Evolutionary conservation across 2,113 vertebrate genomes (phyloP), one percentile per base, ranked within the genome.

Genomic region (Sander lucioperca): DNA sequence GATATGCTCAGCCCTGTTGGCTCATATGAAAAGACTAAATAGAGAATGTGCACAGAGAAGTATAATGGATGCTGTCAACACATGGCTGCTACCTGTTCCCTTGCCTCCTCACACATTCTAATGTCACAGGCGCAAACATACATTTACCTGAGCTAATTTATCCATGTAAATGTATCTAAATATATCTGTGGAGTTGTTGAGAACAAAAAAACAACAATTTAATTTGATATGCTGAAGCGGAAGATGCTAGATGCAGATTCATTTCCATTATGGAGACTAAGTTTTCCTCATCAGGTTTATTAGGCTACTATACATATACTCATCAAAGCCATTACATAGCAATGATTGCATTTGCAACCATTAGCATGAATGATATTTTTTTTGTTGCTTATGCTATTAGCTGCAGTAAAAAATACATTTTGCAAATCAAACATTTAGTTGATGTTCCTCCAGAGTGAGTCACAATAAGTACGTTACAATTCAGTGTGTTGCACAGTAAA

Each of bases 291-390:
- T 80, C 64, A 80, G 50, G 63, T 78, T 86, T 77, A 72, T 85
- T 80, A 76, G 69, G 33, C 19, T 59, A 59, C 74, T 67, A 51
- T 50, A 68, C 80, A 71, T 84, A 56, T 45, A 71, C 80, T 91
- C 84, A 84, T 92, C 76, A 87, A 68, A 84, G 74, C 84, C 84
- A 84, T 92, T 91, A 91, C 86, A 90, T 54, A 62, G 70, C 74
- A 84, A 84, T 85, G 71, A 90, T 82, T 88, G 86, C 75, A 14
- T 89, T 89, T 87, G 53, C 79, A 78, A 30, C 79, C 83, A 88
- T 91, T 89, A 93, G 14, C 71, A 48, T 77, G 82, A 90, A 92
- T 92, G 68, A 85, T 70, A 16, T 51, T 76, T 89, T 89, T 89
- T 88, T 88, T 76, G 80, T 71, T 80, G 39, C 72, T 88, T 70